phyloP scores from a whole-genome alignment of 2,888 invertebrate genomes.

The Drosophila austrosaltans region DNA sequence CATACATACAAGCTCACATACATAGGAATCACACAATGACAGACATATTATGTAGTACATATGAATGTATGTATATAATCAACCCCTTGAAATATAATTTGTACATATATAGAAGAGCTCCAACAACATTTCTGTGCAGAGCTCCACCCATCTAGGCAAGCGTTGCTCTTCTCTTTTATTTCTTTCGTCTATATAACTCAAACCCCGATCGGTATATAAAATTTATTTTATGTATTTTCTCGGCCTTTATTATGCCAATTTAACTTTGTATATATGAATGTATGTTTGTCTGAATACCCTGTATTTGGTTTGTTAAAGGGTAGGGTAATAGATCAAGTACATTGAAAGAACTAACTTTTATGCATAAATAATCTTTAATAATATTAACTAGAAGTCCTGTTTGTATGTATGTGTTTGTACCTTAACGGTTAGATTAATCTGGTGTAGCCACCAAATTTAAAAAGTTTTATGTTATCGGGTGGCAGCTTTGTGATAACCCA shows the following conservation, averaged over 20 bases:
- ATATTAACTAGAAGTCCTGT: too few relatives aligned
- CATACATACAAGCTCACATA: slow-evolving; percentile 19
- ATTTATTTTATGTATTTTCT: slow-evolving; percentile 10
- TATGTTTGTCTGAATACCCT: not conserved
- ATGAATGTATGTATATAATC: not conserved
- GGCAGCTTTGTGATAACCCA: too few relatives aligned
- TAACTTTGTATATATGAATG: not conserved
- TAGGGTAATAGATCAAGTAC: not conserved
- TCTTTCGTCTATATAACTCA: not conserved
- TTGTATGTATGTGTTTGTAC: too few relatives aligned
- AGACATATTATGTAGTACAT: not conserved
- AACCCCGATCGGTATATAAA: not conserved
- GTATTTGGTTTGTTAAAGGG: not conserved
- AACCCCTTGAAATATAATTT: slow-evolving; percentile 8
- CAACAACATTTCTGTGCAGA: slow-evolving; percentile 19
- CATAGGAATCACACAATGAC: slow-evolving; percentile 16
- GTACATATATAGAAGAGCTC: slow-evolving; percentile 9
- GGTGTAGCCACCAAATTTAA: too few relatives aligned
- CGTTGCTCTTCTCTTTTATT: not conserved
- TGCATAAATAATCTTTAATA: too few relatives aligned
- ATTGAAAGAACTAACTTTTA: too few relatives aligned
- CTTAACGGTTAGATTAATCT: too few relatives aligned
- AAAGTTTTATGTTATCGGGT: too few relatives aligned
- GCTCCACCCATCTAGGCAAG: slow-evolving; percentile 48
- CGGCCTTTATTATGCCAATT: slow-evolving; percentile 31